These are phyloP conservation scores for Spongia lamella DNA, from an alignment of 37 sponge, comb jelly and placozoan species.

Conservation along the genomic window DNA sequence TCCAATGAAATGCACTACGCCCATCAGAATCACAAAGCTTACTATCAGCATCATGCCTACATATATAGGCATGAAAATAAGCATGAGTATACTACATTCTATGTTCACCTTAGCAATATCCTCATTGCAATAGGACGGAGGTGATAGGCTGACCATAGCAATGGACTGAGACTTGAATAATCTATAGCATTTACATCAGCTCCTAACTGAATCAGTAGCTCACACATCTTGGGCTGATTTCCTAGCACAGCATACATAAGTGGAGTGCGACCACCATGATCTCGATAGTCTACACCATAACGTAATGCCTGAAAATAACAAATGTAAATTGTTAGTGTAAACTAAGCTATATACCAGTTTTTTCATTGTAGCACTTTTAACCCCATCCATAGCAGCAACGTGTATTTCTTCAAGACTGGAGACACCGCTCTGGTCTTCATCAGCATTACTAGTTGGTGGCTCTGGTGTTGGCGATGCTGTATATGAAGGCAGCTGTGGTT, in stretches of 20 bases:
- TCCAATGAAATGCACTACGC: constrained; percentile 76
- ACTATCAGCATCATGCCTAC: constrained; percentile 63
- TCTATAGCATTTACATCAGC: constrained; percentile 65
- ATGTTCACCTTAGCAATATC: constrained; percentile 48
- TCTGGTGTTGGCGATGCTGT: too few species aligned
- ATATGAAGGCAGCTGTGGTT: too few species aligned
- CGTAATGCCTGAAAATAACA: constrained; percentile 32
- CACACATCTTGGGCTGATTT: constrained; percentile 78
- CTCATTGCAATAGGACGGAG: constrained; percentile 59
- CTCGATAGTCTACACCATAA: constrained; percentile 71
- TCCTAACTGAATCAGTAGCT: constrained; percentile 52
- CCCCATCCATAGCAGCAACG: constrained; percentile 68
- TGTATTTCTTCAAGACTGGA: constrained; percentile 65
- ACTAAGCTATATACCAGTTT: constrained; percentile 24
- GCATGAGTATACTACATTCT: not conserved
- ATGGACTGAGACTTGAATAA: constrained; percentile 47
- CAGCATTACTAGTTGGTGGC: too few species aligned
- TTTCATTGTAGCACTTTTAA: constrained; percentile 44
- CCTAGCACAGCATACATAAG: constrained; percentile 89
- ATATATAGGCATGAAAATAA: not conserved
- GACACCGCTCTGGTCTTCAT: not conserved
- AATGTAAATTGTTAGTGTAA: not conserved
- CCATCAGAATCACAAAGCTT: constrained; percentile 42
- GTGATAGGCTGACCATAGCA: constrained; percentile 78
- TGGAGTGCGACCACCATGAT: constrained; percentile 79